A percentile compares a stretch with the other conserved stretches of the same genome.
These are phyloP conservation scores for Triplophysa yarkandensis DNA, from an alignment of 2,797 vertebrate genomes.

Conservation along the genomic window DNA sequence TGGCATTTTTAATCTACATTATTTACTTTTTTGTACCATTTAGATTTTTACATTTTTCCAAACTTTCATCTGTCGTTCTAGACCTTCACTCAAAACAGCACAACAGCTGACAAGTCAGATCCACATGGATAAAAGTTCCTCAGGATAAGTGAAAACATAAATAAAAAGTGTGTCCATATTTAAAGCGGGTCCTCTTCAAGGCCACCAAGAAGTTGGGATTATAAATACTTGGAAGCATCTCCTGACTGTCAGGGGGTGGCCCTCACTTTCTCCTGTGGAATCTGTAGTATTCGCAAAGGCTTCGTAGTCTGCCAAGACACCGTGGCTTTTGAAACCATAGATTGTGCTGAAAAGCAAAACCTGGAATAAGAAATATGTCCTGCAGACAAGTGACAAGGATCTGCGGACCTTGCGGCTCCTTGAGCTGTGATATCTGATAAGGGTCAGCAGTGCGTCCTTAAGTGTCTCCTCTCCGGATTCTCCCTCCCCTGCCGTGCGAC, in stretches of 20 bases:
- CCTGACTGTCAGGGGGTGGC: constrained; percentile 62
- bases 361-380: constrained; percentile 72
- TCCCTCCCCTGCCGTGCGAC: constrained; percentile 39
- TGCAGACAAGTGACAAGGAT: constrained; percentile 72
- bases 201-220: constrained; percentile 62
- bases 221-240: constrained; percentile 65
- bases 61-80: constrained; percentile 53
- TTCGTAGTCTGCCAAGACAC: constrained; percentile 61
- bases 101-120: constrained; percentile 67
- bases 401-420: constrained; percentile 63
- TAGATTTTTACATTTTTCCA: constrained; percentile 37
- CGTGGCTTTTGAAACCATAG: constrained; percentile 73
- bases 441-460: constrained; percentile 56
- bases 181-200: constrained; percentile 61
- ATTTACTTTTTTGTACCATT: neutral
- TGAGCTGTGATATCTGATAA: constrained; percentile 74
- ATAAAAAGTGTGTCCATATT: constrained; percentile 61
- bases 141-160: constrained; percentile 62
- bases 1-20: neutral
- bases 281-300: constrained; percentile 73
- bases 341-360: constrained; percentile 78
- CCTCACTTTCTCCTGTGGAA: constrained; percentile 74
- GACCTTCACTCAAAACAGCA: constrained; percentile 59
- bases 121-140: constrained; percentile 49
- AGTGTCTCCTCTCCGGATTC: constrained; percentile 57